Evolutionary conservation across 2,888 invertebrate species (phyloP).

Genomic region (Pristionchus exspectatus): DNA sequence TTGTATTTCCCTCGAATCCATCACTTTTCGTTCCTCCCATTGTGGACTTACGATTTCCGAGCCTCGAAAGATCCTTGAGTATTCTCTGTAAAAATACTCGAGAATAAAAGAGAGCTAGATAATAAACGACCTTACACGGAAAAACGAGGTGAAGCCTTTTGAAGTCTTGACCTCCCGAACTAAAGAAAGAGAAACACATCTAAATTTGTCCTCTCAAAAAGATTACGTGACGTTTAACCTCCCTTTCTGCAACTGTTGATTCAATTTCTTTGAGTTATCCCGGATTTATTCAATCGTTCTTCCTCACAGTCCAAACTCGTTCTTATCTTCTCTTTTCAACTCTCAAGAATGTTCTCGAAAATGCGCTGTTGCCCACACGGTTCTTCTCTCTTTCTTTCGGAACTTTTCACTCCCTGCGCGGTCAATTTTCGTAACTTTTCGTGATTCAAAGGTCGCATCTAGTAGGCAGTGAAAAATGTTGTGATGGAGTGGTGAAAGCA

Average conservation of each 20-base stretch:
- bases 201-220: not conserved
- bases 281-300: not conserved
- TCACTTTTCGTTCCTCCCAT: not conserved
- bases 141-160: conserved; percentile 32
- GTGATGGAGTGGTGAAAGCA: not conserved
- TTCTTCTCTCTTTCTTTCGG: not conserved
- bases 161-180: conserved; percentile 5
- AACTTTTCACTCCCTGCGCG: conserved; percentile 6
- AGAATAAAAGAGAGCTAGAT: conserved; percentile 23
- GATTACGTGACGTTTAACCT: not conserved
- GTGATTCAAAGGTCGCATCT: not conserved
- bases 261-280: not conserved
- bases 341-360: conserved; percentile 17
- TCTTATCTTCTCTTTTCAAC: not conserved
- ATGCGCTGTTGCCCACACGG: not conserved
- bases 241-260: not conserved
- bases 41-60: conserved; percentile 24
- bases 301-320: conserved; percentile 15
- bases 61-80: conserved; percentile 27
- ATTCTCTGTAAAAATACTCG: conserved; percentile 27
- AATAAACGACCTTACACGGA: conserved; percentile 34
- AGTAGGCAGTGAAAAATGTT: not conserved
- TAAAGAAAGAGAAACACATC: not conserved
- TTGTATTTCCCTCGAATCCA: not conserved
- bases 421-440: conserved; percentile 21